Conservation (phyloP, 1,140 invertebrate genomes). For the Anoplolepis gracilipes region DNA sequence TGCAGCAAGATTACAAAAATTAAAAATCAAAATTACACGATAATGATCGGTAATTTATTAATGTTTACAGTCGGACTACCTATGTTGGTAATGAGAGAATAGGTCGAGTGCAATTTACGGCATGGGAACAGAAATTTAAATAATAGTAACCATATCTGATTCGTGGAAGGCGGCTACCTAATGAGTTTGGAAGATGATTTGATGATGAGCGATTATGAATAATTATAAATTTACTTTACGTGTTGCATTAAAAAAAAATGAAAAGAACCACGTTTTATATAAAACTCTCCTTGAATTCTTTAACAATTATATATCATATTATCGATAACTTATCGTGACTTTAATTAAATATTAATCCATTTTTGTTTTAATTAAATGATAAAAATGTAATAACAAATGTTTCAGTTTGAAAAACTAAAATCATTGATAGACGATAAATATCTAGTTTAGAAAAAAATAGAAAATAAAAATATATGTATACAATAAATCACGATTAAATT, state of each 20-base stretch:
- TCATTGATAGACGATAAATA: background rate
- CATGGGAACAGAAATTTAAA: slow-evolving; percentile 21
- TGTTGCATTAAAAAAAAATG: too few species aligned
- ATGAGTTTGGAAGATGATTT: slow-evolving; percentile 9
- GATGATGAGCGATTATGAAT: slow-evolving; percentile 18
- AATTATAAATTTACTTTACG: slow-evolving; percentile 12
- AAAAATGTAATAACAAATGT: background rate
- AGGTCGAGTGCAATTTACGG: slow-evolving; percentile 6
- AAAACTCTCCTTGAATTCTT: slow-evolving; percentile 2
- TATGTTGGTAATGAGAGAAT: background rate
- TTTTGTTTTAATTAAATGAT: slow-evolving; percentile 9
- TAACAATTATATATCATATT: too few species aligned
- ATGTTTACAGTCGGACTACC: background rate
- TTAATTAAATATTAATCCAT: background rate
- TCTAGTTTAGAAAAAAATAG: too few species aligned
- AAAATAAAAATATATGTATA: background rate
- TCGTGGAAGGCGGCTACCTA: slow-evolving; percentile 1
- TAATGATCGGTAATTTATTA: slow-evolving; percentile 21
- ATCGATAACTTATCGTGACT: background rate
- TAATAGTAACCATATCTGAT: background rate
- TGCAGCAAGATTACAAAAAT: background rate
- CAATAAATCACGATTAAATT: slow-evolving; percentile 3
- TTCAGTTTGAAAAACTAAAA: background rate
- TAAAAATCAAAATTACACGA: slow-evolving; percentile 17
- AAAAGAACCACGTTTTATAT: background rate